Evolutionary conservation across 1,140 invertebrate species (phyloP), one percentile per base, ranked within the genome.

Genomic region (Gryllus bimaculatus): DNA sequence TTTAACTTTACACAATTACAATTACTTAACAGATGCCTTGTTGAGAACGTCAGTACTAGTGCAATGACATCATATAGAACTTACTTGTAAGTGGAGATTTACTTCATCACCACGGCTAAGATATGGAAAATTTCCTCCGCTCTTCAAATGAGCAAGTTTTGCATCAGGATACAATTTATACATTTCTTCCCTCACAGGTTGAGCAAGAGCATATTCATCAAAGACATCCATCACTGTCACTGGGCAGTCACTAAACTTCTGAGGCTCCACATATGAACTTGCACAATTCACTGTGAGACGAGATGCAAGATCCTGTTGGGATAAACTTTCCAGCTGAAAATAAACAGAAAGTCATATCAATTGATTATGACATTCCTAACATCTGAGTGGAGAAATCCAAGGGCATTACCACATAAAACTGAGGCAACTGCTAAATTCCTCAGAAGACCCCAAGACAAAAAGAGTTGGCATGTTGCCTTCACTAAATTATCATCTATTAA

Each of bases 81-180:
- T 88, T 88, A 96, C 95, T 89, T 95, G 90, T 84, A 97, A 89
- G 89, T 96, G 94, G 78, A 97, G 87, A 87, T 96, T 96, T 26
- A 97, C 94, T 89, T 98, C 95, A 83, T 93, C 93, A 85, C 92
- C 91, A 85, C 94, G 90, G 85, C 95, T 96, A 74, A 98, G 88
- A 84, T 96, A 97, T 7, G 95, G 95, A 86, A 97, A 98, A 87
- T 97, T 96, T 8, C 95, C 95, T 8, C 95, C 95, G 82, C 88
- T 92, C 84, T 97, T 97, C 18, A 97, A 86, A 86, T 96, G 94
- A 7, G 95, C 95, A 80, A 95, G 83, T 87, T 95, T 96, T 3
- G 95, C 95, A 83, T 93, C 89, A 1, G 95, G 95, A 86, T 96
- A 97, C 83, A 92, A 93, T 86, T 96, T 96, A 83, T 95, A 95